These are phyloP conservation scores for Apocheima hispidaria DNA, from an alignment of 2,888 invertebrate genomes.

Conservation along the genomic window DNA sequence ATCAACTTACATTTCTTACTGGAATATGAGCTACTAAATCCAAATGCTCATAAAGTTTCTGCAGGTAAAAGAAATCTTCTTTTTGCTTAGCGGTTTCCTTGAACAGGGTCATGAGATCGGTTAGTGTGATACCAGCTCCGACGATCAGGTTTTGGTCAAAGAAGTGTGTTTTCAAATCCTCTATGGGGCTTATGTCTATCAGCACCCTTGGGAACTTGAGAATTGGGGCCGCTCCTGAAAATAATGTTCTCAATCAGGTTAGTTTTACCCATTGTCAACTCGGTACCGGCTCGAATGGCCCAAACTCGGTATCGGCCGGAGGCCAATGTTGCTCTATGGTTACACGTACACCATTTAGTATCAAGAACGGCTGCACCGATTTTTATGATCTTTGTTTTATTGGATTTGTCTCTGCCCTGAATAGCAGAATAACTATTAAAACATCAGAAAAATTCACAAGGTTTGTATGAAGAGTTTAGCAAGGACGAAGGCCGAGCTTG, in stretches of 20 bases:
- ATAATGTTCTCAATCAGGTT: background rate
- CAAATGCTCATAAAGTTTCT: constrained; percentile 87
- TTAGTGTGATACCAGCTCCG: constrained; percentile 87
- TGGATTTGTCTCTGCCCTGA: too few species aligned
- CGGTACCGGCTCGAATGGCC: too few species aligned
- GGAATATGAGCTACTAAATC: constrained; percentile 90
- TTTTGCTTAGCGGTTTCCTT: constrained; percentile 56
- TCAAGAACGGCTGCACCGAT: too few species aligned
- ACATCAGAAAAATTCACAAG: too few species aligned
- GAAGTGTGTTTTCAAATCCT: constrained; percentile 80
- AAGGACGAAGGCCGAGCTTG: too few species aligned
- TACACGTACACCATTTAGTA: too few species aligned
- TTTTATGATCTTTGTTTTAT: too few species aligned
- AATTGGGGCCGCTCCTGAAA: constrained; percentile 77
- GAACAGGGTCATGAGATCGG: constrained; percentile 83
- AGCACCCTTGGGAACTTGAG: constrained; percentile 78
- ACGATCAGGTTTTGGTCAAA: constrained; percentile 79
- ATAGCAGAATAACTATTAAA: too few species aligned
- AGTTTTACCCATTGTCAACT: too few species aligned
- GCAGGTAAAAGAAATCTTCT: constrained; percentile 86
- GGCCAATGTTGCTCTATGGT: too few species aligned
- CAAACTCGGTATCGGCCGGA: too few species aligned
- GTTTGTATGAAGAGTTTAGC: too few species aligned
- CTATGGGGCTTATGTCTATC: constrained; percentile 88
- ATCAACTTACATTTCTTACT: constrained; percentile 89